These are phyloP conservation scores for Spisula subtruncata DNA, from an alignment of 2,888 invertebrate species.

Conservation along the genomic window DNA sequence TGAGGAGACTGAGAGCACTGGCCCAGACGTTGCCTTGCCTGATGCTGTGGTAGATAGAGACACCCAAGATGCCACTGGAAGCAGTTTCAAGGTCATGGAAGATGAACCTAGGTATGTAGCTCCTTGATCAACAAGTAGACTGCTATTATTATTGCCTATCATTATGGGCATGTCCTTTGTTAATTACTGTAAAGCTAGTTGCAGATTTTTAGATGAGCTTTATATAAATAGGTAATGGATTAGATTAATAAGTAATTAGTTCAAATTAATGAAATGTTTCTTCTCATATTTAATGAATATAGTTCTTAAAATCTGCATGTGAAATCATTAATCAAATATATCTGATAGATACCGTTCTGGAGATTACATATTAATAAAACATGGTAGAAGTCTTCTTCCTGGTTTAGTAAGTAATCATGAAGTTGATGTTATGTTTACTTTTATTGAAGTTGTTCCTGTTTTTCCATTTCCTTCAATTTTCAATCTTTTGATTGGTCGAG, in stretches of 20 bases:
- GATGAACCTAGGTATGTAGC: neutral
- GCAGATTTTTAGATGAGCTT: too few species aligned
- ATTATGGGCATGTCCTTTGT: too few species aligned
- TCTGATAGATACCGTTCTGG: neutral
- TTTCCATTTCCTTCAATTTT: too few species aligned
- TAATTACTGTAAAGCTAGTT: too few species aligned
- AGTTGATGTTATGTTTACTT: neutral
- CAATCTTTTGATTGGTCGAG: too few species aligned
- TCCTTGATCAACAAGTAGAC: neutral
- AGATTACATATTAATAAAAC: neutral
- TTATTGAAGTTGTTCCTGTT: too few species aligned
- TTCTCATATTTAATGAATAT: neutral
- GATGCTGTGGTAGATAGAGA: neutral
- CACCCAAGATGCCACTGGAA: neutral
- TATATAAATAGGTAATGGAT: too few species aligned
- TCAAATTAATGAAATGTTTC: too few species aligned
- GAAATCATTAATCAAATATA: too few species aligned
- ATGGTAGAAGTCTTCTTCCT: neutral
- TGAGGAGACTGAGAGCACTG: neutral
- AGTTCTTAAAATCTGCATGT: neutral
- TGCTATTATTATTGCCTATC: neutral
- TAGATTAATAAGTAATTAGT: too few species aligned
- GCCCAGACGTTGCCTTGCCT: too few species aligned
- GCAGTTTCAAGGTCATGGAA: neutral
- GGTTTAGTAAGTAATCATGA: neutral